Evolutionary conservation across 2,888 invertebrate species (phyloP).

Genomic region (Erpobdella octoculata): DNA sequence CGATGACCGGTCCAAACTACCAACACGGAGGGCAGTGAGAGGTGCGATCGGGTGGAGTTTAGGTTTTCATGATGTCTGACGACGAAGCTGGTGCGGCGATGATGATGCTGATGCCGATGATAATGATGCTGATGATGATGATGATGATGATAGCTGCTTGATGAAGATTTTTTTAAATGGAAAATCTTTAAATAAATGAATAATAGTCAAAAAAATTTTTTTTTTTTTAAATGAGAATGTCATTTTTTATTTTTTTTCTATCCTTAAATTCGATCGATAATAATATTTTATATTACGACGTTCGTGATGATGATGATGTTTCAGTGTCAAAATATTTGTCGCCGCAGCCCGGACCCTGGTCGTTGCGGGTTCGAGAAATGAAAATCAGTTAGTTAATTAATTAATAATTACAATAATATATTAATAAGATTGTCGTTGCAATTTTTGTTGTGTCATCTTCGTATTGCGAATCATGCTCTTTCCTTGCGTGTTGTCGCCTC

Average conservation of each 20-base stretch:
- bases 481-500: background rate
- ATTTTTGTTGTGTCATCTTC: too few species aligned
- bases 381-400: too few species aligned
- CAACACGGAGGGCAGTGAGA: slow-evolving; percentile 7
- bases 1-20: slow-evolving; percentile 1
- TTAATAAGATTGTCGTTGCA: too few species aligned
- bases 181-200: too few species aligned
- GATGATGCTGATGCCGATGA: background rate
- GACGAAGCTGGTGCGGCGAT: background rate
- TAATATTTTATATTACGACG: background rate
- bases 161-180: too few species aligned
- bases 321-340: background rate
- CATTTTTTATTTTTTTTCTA: too few species aligned
- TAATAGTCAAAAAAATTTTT: too few species aligned
- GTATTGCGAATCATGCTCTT: background rate
- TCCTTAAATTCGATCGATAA: background rate
- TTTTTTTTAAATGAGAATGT: too few species aligned
- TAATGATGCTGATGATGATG: background rate
- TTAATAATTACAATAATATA: too few species aligned
- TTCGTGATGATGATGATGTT: background rate
- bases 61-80: background rate
- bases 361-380: too few species aligned
- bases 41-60: background rate
- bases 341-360: background rate
- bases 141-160: background rate